These are phyloP conservation scores for Indicator maculatus DNA, from an alignment of 2,113 vertebrate genomes.

Conservation along the genomic window DNA sequence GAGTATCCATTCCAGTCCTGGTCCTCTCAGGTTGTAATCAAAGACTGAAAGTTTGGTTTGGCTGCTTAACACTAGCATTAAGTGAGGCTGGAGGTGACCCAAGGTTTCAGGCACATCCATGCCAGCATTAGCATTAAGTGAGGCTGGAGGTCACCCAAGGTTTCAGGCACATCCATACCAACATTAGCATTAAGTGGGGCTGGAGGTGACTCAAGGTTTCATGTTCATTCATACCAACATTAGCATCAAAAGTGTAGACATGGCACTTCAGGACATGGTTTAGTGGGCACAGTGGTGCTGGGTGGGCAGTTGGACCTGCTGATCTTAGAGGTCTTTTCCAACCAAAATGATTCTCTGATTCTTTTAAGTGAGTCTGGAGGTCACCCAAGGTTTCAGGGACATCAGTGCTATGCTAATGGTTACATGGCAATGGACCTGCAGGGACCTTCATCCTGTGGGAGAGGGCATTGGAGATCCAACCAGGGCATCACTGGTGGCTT, in stretches of 20 bases:
- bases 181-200: too few relatives aligned
- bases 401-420: neutral
- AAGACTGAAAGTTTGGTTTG: neutral
- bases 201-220: too few relatives aligned
- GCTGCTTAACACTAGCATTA: neutral
- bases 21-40: neutral
- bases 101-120: neutral
- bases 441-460: neutral
- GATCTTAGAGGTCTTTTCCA: too few relatives aligned
- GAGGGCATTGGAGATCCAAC: neutral
- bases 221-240: too few relatives aligned
- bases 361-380: neutral
- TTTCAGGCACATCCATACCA: too few relatives aligned
- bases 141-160: neutral
- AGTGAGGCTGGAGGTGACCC: neutral
- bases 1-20: neutral
- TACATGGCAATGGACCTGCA: fast-evolving
- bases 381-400: neutral
- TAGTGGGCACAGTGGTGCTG: too few relatives aligned
- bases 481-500: fast-evolving
- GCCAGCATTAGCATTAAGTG: fast-evolving
- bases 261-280: too few relatives aligned
- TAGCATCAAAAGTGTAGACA: too few relatives aligned
- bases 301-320: too few relatives aligned
- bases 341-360: too few relatives aligned